Base-by-base conservation (phyloP, 2,797 vertebrate species). In the Epinephelus coioides region DNA sequence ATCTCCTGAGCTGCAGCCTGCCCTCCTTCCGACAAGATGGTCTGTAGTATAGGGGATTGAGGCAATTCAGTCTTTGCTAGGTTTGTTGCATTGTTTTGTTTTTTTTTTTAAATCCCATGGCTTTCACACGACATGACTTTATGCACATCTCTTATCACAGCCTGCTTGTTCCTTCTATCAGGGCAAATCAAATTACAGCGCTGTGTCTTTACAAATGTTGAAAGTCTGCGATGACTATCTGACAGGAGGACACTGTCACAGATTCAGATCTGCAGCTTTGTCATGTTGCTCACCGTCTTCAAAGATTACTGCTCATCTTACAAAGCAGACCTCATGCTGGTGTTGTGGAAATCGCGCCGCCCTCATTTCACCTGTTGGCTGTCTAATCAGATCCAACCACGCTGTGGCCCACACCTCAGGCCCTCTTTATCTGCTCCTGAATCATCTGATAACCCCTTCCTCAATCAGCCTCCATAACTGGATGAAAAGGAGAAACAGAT, bases 401-500 rank as follows among this genome's bases (percentile, higher is more conserved):
- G 43, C 83, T 61, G 73, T 69, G 55, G 79, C 91, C 91, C 88
- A 92, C 90, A 93, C 91, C 90, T 90, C 60, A 0, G 72, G 47
- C 73, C 47, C 1, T n/a, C 63, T 56, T 81, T 78, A 89, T 90
- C 86, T 85, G 72, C 72, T 76, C 71, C 61, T 67, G 71, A 70
- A 90, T 89, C 84, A 83, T 85, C 79, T 82, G 91, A 91, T 85
- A 89, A 88, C 55, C 71, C 59, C 25, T 54, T 73, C 53, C 75
- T 76, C 85, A 86, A 85, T 89, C 86, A 92, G 85, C 92, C 93
- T 89, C 85, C 82, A 94, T 95, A 88, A 82, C 81, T 69, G 71
- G 86, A 93, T 93, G 90, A 93, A 93, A 95, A 93, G 93, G 76
- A 83, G 83, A 90, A 93, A 92, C 80, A 92, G 91, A 94, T 90